Evolutionary conservation across 2,113 vertebrate genomes (phyloP).

Genomic region (Lophochroa leadbeateri): DNA sequence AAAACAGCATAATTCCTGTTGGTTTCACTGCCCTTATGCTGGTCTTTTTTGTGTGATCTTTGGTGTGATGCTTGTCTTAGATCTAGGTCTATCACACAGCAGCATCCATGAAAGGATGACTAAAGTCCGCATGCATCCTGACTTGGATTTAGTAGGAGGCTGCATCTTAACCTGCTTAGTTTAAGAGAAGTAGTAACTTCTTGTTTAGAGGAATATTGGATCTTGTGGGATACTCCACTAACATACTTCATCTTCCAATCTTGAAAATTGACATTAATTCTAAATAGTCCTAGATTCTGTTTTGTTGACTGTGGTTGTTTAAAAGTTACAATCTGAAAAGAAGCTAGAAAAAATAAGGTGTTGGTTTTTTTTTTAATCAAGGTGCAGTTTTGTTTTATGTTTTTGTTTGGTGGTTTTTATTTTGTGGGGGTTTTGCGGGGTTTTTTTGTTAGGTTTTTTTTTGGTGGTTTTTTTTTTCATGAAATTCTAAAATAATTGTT

Average conservation of each 20-base stretch:
- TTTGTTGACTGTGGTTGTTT: background rate
- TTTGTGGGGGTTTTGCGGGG: background rate
- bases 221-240: background rate
- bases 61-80: background rate
- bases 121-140: background rate
- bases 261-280: background rate
- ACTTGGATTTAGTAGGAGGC: background rate
- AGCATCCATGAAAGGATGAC: background rate
- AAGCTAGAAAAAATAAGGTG: background rate
- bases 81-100: background rate
- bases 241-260: rapidly evolving
- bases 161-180: background rate
- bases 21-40: background rate
- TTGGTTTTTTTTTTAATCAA: background rate
- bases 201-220: background rate
- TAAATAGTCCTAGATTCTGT: background rate
- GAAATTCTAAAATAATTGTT: background rate
- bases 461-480: background rate
- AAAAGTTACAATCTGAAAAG: background rate
- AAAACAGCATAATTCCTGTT: rapidly evolving
- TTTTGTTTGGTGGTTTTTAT: background rate
- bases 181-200: background rate
- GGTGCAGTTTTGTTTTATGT: background rate
- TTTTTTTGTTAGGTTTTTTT: background rate
- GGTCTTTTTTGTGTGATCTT: background rate